Evolutionary conservation across 2,113 vertebrate genomes (phyloP).

Genomic region (Gallinago undulata): DNA sequence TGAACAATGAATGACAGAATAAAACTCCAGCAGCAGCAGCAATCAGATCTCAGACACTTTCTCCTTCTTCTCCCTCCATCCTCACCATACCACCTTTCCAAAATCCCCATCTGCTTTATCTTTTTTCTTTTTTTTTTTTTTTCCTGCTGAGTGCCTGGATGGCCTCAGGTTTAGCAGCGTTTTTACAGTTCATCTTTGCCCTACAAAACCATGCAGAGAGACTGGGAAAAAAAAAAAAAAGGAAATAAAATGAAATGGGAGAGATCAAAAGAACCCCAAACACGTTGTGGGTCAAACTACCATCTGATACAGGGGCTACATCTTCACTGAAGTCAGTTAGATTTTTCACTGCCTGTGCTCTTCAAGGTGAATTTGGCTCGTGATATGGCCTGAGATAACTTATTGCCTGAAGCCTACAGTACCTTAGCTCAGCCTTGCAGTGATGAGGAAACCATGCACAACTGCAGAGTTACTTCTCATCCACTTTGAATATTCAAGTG

Average conservation of each 20-base stretch:
- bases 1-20: not conserved
- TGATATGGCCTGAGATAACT: not conserved
- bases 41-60: not conserved
- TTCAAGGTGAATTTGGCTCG: not conserved
- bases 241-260: not conserved
- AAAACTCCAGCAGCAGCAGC: not conserved
- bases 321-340: not conserved
- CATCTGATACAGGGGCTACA: not conserved
- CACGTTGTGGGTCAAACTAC: rapidly evolving
- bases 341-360: not conserved
- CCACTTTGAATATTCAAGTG: not conserved
- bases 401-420: not conserved
- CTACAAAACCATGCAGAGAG: not conserved
- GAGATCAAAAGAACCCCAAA: not conserved
- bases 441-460: not conserved
- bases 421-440: not conserved
- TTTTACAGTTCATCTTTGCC: not conserved
- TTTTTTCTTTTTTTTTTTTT: not conserved
- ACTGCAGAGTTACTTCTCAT: not conserved
- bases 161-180: not conserved
- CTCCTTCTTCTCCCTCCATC: not conserved
- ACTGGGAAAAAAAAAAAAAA: not conserved
- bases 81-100: not conserved
- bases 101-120: not conserved
- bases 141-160: not conserved